Conservation (phyloP, 2,888 invertebrate species). For the Calliphora vomitoria region DNA sequence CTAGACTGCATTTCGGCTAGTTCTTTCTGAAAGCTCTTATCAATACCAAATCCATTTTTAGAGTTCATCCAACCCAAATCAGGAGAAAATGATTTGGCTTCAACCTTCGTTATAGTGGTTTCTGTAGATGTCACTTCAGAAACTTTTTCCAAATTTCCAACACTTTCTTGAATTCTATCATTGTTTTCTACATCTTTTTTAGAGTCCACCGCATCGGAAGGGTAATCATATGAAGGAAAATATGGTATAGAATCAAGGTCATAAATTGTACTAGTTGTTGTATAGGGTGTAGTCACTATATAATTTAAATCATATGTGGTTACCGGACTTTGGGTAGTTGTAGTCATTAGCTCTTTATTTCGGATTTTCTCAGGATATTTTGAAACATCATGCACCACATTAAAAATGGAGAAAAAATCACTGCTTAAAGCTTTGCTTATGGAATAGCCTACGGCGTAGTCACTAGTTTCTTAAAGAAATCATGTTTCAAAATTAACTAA, state of each 20-base stretch:
- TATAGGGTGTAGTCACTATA: neutral
- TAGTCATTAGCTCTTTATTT: conserved; percentile 22
- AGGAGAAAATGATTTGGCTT: neutral
- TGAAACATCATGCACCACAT: conserved; percentile 44
- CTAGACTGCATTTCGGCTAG: too few relatives aligned
- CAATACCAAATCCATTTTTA: too few relatives aligned
- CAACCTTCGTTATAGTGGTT: too few relatives aligned
- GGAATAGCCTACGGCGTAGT: conserved; percentile 17
- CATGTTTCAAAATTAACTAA: neutral
- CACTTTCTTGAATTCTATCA: too few relatives aligned
- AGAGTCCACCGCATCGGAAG: too few relatives aligned
- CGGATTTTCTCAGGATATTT: conserved; percentile 27
- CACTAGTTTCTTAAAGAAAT: neutral
- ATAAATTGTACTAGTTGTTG: neutral
- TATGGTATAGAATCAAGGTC: neutral
- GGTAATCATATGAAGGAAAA: neutral
- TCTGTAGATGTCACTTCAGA: too few relatives aligned
- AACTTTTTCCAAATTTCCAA: too few relatives aligned
- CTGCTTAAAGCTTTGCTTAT: conserved; percentile 16
- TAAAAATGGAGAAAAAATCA: conserved; percentile 58
- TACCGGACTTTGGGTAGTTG: conserved; percentile 17
- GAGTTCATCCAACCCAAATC: neutral
- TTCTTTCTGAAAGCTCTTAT: too few relatives aligned
- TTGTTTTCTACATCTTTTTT: too few relatives aligned
- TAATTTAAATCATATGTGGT: conserved; percentile 19